These are phyloP conservation scores for Colinus virginianus DNA, from an alignment of 2,113 vertebrate species.

Conservation along the genomic window DNA sequence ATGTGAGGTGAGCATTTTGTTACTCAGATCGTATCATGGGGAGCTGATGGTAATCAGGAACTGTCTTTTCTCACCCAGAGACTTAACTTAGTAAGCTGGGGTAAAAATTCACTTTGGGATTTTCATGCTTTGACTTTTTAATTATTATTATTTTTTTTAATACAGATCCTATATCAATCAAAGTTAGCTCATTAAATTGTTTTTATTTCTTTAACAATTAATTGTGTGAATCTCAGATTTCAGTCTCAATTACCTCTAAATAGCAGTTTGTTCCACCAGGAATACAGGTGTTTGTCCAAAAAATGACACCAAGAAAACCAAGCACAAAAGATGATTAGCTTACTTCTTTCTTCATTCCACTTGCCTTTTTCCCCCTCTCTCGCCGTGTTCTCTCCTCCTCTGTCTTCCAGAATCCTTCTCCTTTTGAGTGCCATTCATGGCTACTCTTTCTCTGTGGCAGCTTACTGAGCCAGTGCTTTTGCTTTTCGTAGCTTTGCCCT, in stretches of 20 bases:
- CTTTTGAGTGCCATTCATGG: not conserved
- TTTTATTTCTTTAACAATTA: not conserved
- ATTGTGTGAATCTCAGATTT: not conserved
- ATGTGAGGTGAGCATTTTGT: not conserved
- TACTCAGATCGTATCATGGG: not conserved
- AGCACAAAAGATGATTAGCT: not conserved
- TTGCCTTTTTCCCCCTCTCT: not conserved
- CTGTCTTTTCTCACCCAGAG: not conserved
- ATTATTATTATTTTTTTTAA: not conserved
- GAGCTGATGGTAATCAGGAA: not conserved
- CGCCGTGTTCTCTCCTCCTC: not conserved
- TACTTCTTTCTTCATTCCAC: not conserved
- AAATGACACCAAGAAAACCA: not conserved
- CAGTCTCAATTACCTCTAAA: not conserved
- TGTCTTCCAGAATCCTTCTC: not conserved
- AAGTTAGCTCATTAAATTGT: not conserved
- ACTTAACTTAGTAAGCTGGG: not conserved
- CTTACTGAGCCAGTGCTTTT: not conserved
- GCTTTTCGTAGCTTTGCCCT: not conserved
- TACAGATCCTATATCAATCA: not conserved
- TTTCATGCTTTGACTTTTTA: not conserved
- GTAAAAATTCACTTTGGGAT: not conserved
- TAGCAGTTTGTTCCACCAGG: not conserved
- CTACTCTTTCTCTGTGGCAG: not conserved
- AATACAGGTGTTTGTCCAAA: not conserved